Evolutionary conservation across 2,113 vertebrate species (phyloP), one percentile per base, ranked within the genome.

Genomic region (Salvelinus fontinalis): DNA sequence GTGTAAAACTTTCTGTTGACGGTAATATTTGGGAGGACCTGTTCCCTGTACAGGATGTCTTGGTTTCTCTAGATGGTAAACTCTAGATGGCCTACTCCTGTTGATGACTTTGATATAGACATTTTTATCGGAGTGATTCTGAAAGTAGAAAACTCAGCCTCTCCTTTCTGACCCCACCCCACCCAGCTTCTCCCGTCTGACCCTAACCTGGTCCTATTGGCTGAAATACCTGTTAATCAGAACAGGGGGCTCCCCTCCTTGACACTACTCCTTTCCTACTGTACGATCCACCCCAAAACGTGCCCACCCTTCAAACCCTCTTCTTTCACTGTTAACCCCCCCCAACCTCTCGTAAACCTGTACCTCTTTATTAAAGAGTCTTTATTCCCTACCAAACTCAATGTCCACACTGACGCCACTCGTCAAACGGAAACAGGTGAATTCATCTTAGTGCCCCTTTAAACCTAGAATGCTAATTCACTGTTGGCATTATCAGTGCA

Each of bases 151-250:
- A 44, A 44, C 39, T 11, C 39, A 11, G 39, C 39, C 9, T 44
- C 9, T 44, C 39, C 39, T 44, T 44, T 44, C 39, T 44, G 39
- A 9, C 39, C 39, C 39, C 39, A 44, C 39, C 39, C 9, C 9
- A 44, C 8, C 8, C 39, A 44, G 79, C 14, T 54, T 54, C 16
- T 16, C 5, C 51, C n/a, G 2, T 3, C n/a, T 48, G 39, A 7
- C 31, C 31, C 26, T 18, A 29, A 71, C 70, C 20, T 57, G 39
- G 4, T 70, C 44, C 49, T 57, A 26, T 62, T 54, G 54, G 24
- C 77, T 24, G n/a, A 67, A 70, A 73, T 22, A 27, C 71, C 71
- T 75, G 75, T 83, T 83, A 68, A 83, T 77, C 75, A 80, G 75
- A 83, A 80, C 75, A 59, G 64, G 73, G 49, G 44, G 44, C 65